Percentiles rank a stretch among this genome's conserved stretches.
Conservation (phyloP, 1,140 invertebrate species). For the Eumaeus atala region DNA sequence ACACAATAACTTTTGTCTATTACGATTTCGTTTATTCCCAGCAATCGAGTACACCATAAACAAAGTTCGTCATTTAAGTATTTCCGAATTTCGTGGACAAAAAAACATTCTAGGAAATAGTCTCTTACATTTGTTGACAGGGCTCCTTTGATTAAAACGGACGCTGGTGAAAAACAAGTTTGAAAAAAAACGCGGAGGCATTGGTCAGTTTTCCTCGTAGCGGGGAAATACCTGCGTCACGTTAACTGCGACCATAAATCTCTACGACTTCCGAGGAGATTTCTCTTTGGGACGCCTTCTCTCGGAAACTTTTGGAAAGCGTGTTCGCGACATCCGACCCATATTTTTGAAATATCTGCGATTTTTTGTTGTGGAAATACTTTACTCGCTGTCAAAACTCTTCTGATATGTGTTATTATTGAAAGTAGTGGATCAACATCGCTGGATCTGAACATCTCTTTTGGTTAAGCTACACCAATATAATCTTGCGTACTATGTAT, state of each 20-base stretch:
- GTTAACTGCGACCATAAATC: conserved; percentile 59
- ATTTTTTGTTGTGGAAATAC: background rate
- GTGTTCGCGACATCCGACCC: conserved; percentile 43
- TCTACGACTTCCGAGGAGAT: conserved; percentile 53
- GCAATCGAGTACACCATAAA: too few relatives aligned
- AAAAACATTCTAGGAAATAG: conserved; percentile 8
- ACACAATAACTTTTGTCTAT: too few relatives aligned
- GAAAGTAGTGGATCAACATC: too few relatives aligned
- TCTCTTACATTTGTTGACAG: conserved; percentile 26
- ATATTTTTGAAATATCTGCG: conserved; percentile 31
- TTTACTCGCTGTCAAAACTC: background rate
- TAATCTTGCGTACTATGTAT: too few relatives aligned
- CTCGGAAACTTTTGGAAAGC: conserved; percentile 52
- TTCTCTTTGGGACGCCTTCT: conserved; percentile 44
- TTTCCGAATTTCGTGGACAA: too few relatives aligned
- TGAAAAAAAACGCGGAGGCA: conserved; percentile 33
- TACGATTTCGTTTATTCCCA: too few relatives aligned
- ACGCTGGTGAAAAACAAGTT: conserved; percentile 30
- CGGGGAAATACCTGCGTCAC: conserved; percentile 53
- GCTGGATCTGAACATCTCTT: too few relatives aligned
- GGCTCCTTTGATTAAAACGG: conserved; percentile 27
- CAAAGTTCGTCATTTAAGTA: too few relatives aligned
- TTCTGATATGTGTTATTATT: too few relatives aligned
- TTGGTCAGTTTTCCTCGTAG: conserved; percentile 45
- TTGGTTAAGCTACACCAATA: too few relatives aligned